Base-by-base conservation (phyloP, 2,113 vertebrate genomes). In the Prochilodus magdalenae region DNA sequence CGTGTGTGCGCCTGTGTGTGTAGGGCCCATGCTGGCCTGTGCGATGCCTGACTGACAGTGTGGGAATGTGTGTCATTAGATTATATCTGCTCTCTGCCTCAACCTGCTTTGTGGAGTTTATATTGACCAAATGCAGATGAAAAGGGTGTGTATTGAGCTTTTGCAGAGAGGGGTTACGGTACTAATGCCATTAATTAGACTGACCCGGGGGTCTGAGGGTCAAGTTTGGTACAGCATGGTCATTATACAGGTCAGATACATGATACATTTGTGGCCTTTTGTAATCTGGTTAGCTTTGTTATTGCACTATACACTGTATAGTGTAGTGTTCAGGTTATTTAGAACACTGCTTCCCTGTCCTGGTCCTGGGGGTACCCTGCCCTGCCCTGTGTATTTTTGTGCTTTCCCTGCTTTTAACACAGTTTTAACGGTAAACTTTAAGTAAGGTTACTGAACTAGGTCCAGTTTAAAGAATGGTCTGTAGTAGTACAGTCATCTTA, bases 61-160 rank as follows among this genome's bases (percentile, higher is more conserved):
- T 89, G 89, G 89, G 91, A 91, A 90, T 88, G 87, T 86, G 88
- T 26, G 36, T 85, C 86, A 90, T 89, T 79, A 69, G 77, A 91
- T 90, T 86, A 85, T 83, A 73, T 88, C 82, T 77, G 10, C 80
- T 29, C 30, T 59, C 24, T 59, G 51, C 18, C 40, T 51, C 73
- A 67, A 67, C 59, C 40, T 63, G 65, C 80, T 77, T 76, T 82
- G 67, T 66, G 57, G 65, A 82, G 80, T 29, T 69, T 75, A 51
- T 53, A 82, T 71, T 70, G 80, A 76, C 75, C 63, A 71, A 65
- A 63, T 62, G 18, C n/a, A 51, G 79, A 65, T 73, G 51, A 51
- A 74, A 16, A 30, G 29, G 15, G 8, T 11, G 65, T 16, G 15
- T 30, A 30, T 16, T 30, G 16, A 1, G 8, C 16, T 20, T 67